Evolutionary conservation across 2,888 invertebrate species (phyloP).

Genomic region (Lottia scabra): DNA sequence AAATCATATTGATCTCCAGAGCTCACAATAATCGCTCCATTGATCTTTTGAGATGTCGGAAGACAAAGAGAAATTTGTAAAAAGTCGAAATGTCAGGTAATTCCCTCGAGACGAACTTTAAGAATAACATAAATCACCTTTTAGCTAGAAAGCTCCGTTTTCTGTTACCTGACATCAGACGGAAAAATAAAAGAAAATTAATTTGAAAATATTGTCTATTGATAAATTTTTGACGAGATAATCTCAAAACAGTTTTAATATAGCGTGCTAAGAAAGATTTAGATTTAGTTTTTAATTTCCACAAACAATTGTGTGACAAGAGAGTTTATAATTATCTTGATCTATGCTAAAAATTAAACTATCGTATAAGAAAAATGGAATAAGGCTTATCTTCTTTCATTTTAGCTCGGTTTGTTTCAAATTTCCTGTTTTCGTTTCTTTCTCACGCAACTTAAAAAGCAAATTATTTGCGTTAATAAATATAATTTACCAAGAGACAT

Average conservation of each 20-base stretch:
- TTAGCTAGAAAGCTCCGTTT: background rate
- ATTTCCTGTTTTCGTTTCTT: no score
- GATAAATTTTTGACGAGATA: background rate
- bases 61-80: conserved; percentile 3
- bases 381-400: no score
- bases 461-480: no score
- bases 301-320: background rate
- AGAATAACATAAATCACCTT: conserved; percentile 3
- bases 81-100: conserved; percentile 3
- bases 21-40: background rate
- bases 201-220: background rate
- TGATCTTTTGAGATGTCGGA: conserved; percentile 7
- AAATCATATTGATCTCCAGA: conserved; percentile 2
- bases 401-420: no score
- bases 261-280: background rate
- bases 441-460: no score
- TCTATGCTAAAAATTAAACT: background rate
- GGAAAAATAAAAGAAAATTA: background rate
- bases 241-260: background rate
- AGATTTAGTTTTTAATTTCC: background rate
- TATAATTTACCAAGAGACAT: no score
- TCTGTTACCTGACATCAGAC: background rate
- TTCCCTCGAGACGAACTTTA: background rate
- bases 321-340: background rate
- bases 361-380: no score